Conservation (phyloP, 23 tunicate genomes). For the Ciona savignyi region DNA sequence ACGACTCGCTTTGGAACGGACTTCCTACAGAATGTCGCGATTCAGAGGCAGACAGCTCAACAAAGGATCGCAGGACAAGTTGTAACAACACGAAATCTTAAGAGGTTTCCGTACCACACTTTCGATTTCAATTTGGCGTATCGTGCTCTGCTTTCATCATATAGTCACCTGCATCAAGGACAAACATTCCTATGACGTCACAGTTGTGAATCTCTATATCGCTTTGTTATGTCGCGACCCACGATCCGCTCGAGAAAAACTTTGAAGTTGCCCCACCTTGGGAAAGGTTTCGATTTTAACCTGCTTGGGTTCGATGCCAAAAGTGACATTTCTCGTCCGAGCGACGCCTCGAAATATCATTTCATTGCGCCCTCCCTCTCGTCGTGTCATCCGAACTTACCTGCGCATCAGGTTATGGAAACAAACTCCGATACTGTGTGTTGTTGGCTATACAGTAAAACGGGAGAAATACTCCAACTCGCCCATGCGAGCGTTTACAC, state of each 20-base stretch:
- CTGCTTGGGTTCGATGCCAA: neutral
- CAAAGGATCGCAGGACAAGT: neutral
- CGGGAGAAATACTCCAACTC: too few relatives aligned
- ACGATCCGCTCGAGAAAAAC: neutral
- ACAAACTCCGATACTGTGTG: neutral
- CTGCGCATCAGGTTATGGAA: neutral
- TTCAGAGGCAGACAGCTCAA: neutral
- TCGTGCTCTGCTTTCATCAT: neutral
- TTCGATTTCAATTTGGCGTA: neutral
- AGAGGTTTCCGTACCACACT: constrained; percentile 1
- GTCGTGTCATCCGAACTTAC: neutral
- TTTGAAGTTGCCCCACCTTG: constrained; percentile 1
- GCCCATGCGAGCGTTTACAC: too few relatives aligned
- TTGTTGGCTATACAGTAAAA: too few relatives aligned
- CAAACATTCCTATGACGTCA: constrained; percentile 1
- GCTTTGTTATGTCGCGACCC: neutral
- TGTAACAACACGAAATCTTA: neutral
- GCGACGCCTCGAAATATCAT: neutral
- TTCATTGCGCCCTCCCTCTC: neutral
- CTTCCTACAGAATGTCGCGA: neutral
- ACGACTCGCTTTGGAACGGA: neutral
- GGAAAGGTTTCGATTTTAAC: neutral
- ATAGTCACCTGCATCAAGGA: neutral
- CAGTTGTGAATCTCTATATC: neutral
- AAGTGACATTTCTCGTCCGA: neutral